phyloP scores from a whole-genome alignment of 2,888 invertebrate genomes.

The Aphodius sticticus region DNA sequence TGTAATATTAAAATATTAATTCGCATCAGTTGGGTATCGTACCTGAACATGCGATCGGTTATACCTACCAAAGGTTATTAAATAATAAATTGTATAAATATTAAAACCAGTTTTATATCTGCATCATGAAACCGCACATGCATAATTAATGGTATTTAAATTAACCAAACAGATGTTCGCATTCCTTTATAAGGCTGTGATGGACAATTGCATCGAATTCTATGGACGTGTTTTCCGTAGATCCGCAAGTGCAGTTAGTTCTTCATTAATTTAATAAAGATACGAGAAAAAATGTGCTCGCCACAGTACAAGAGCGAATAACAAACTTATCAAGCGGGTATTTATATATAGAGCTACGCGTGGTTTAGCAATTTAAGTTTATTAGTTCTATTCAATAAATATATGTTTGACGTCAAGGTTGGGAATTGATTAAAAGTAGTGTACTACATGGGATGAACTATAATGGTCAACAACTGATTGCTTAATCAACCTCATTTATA shows the following conservation, averaged over 20 bases:
- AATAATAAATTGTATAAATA: slow-evolving; percentile 14
- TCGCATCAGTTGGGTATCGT: slow-evolving; percentile 17
- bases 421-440: slow-evolving; percentile 11
- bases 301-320: background rate
- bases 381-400: slow-evolving; percentile 28
- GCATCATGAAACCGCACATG: slow-evolving; percentile 15
- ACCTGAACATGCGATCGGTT: background rate
- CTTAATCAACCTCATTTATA: background rate
- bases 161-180: slow-evolving; percentile 20
- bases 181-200: slow-evolving; percentile 13
- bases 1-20: slow-evolving; percentile 23
- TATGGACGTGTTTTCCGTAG: too few relatives aligned
- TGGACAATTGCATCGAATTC: background rate
- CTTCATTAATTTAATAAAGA: background rate
- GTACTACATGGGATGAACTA: background rate
- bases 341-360: slow-evolving; percentile 4
- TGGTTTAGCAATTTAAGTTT: slow-evolving; percentile 20
- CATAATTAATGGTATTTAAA: slow-evolving; percentile 24
- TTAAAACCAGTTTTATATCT: slow-evolving; percentile 18
- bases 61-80: slow-evolving; percentile 8
- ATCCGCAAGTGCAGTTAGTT: background rate
- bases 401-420: slow-evolving; percentile 24
- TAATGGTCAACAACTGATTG: background rate
- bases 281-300: background rate
- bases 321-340: background rate